Conservation (phyloP, 2,113 vertebrate species). For the Melanerpes aurifrons region DNA sequence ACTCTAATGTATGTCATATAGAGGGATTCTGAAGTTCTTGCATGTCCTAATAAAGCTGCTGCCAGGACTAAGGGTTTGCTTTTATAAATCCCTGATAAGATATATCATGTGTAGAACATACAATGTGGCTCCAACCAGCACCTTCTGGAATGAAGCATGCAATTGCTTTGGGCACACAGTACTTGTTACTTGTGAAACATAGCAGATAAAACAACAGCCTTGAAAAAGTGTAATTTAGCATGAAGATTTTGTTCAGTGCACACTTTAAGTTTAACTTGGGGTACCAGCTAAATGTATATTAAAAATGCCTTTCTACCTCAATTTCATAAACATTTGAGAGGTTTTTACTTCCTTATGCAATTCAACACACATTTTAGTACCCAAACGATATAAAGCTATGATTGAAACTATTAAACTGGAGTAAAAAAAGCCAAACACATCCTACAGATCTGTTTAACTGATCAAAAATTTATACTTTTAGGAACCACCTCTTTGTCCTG, state of each 20-base stretch:
- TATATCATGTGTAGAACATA: background rate
- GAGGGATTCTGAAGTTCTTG: background rate
- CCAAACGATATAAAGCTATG: background rate
- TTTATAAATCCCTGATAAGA: background rate
- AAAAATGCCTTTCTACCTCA: background rate
- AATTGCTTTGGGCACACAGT: background rate
- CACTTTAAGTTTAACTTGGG: background rate
- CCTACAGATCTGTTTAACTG: background rate
- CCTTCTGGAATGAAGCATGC: background rate
- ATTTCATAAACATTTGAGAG: background rate
- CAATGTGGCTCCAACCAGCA: background rate
- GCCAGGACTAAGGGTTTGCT: background rate
- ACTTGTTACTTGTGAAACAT: background rate
- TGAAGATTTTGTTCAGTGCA: background rate
- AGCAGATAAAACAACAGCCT: background rate
- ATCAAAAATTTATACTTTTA: background rate
- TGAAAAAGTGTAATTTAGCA: background rate
- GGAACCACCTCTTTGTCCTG: background rate
- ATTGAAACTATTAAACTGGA: background rate
- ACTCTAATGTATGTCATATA: background rate
- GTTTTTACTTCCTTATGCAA: background rate
- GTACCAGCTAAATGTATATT: background rate
- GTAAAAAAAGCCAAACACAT: background rate
- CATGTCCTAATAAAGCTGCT: background rate
- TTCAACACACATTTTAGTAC: background rate